Percentiles rank a stretch among this genome's conserved stretches.
Conservation (phyloP, 2,113 vertebrate species). For the Alouatta palliata region DNA sequence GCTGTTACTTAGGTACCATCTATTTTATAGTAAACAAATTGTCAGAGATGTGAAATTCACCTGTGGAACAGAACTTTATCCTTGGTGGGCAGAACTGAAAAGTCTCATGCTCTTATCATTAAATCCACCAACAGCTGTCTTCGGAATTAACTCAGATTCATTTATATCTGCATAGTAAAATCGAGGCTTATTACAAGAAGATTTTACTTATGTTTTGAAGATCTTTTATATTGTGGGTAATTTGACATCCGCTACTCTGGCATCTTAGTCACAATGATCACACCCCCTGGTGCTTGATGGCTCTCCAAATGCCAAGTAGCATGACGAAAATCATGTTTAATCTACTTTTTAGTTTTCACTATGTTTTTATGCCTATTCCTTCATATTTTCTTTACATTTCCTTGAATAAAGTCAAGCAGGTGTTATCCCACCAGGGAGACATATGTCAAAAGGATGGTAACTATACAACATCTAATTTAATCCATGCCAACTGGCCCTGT, state of each 20-base stretch:
- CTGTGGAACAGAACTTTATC: not conserved
- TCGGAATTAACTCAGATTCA: not conserved
- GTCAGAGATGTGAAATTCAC: not conserved
- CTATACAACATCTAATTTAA: not conserved
- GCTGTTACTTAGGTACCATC: not conserved
- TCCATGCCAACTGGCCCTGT: not conserved
- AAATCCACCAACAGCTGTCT: not conserved
- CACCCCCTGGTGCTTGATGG: not conserved
- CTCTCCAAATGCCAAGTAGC: not conserved
- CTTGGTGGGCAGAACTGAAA: not conserved
- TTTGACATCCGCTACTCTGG: not conserved
- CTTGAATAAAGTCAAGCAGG: not conserved
- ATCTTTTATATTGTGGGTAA: not conserved
- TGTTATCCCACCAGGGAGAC: not conserved
- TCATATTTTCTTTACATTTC: not conserved
- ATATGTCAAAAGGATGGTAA: not conserved
- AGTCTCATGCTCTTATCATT: not conserved
- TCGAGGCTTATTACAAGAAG: not conserved
- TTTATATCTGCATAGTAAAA: not conserved
- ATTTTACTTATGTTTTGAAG: not conserved
- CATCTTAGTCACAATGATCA: not conserved
- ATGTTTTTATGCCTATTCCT: not conserved
- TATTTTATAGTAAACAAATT: not conserved
- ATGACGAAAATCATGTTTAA: not conserved
- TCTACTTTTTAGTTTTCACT: not conserved